Conservation (phyloP, 2,797 vertebrate species). For the Pseudocheirus occidentalis region DNA sequence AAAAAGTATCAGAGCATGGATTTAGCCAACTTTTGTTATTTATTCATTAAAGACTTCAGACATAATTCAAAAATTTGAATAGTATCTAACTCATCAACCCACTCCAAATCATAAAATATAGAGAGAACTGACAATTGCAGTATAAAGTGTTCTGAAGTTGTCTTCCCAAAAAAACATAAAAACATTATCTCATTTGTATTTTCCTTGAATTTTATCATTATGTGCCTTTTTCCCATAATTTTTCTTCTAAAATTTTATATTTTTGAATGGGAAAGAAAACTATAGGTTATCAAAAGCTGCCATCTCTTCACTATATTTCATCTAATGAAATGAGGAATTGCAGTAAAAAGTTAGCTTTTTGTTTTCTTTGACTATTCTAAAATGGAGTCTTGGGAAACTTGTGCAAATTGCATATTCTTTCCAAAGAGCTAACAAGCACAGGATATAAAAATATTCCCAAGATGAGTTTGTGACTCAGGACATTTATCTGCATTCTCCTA, state of each 20-base stretch:
- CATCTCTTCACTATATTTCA: conserved; percentile 29
- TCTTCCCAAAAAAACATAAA: conserved; percentile 69
- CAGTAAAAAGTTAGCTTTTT: not conserved
- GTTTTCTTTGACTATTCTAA: not conserved
- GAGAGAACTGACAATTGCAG: conserved; percentile 47
- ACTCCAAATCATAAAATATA: conserved; percentile 45
- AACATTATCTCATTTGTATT: conserved; percentile 47
- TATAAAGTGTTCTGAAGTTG: conserved; percentile 51
- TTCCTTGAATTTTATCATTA: conserved; percentile 37
- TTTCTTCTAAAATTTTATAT: conserved; percentile 65
- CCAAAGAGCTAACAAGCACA: conserved; percentile 48
- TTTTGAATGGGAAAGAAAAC: conserved; percentile 62
- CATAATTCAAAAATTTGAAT: conserved; percentile 66
- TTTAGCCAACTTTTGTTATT: not conserved
- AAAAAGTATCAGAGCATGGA: conserved; percentile 51
- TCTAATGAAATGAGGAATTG: conserved; percentile 23
- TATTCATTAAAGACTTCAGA: conserved; percentile 60
- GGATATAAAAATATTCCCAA: not conserved
- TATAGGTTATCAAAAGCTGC: not conserved
- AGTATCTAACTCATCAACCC: conserved; percentile 37
- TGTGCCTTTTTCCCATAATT: conserved; percentile 8
- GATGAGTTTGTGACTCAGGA: conserved; percentile 14
- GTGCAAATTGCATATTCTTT: conserved; percentile 50
- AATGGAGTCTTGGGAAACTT: conserved; percentile 8
- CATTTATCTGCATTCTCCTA: conserved; percentile 62